Base-by-base conservation (phyloP, 2,888 invertebrate genomes). In the Euproctis similis region DNA sequence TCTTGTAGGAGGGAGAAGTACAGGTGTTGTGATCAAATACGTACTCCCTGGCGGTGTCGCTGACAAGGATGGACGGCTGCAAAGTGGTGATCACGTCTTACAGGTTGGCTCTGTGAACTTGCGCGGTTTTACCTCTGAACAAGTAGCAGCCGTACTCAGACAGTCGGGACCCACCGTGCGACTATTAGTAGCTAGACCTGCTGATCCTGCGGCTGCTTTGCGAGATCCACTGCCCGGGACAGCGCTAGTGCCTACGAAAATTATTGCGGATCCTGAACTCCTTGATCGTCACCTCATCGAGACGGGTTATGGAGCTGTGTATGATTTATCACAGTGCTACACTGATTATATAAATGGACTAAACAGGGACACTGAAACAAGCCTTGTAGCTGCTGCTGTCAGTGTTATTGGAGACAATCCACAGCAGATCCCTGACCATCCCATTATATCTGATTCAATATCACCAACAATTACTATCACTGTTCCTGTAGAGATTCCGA, bases 11-110 rank as follows among this genome's bases (percentile, higher is more conserved):
- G 96, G 96, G 20, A 90, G 96, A 45, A 97, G 97, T 78, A 98
- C 98, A 18, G 99, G 99, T 18, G 98, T 99, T 33, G 98, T 99
- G 34, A 97, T 99, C 56, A 99, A 99, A 82, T 97, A 97, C 43
- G 93, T 99, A 44, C 87, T 97, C 33, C 97, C 98, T 4, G 98
- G 98, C 17, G 98, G 98, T 39, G 94, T 96, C 9, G 97, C 98
- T 19, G 98, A 98, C 74, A 92, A 93, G 66, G 98, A 99, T 86
- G 95, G 93, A 37, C 90, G 97, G 28, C 87, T 99, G 46, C 96
- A 95, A 76, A 95, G 97, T 76, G 98, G 98, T 5, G 99, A 99
- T 80, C 98, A 99, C 84, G 94, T 99, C 56, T 87, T 99, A 54
- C 98, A 98, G 85, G 95, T 95, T 53, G 94, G 95, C 24, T 94